Percentiles rank a stretch among this genome's conserved stretches.
These are phyloP conservation scores for Drosophila guanche DNA, from an alignment of 1,140 invertebrate species.

Conservation along the genomic window DNA sequence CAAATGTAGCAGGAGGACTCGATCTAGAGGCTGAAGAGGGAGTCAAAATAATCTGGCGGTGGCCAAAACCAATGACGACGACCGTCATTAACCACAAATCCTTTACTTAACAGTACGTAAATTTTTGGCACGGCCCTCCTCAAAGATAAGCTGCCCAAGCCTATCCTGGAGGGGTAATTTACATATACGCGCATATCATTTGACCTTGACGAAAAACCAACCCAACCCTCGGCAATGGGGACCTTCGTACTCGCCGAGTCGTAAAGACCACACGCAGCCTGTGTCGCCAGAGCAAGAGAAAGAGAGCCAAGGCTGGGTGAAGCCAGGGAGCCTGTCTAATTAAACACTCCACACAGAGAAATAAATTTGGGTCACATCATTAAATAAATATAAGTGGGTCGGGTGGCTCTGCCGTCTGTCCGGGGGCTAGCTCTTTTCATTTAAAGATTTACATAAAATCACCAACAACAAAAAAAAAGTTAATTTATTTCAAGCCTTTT, in stretches of 20 bases:
- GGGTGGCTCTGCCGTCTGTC: constrained; percentile 26
- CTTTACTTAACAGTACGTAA: constrained; percentile 81
- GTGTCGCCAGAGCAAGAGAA: constrained; percentile 44
- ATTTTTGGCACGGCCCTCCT: constrained; percentile 66
- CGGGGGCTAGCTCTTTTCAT: constrained; percentile 31
- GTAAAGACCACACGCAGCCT: constrained; percentile 59
- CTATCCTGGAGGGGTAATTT: constrained; percentile 55
- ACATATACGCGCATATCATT: constrained; percentile 72
- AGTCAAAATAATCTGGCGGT: constrained; percentile 39
- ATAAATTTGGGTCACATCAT: constrained; percentile 82
- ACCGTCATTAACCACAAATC: constrained; percentile 81
- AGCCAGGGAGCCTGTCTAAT: constrained; percentile 60
- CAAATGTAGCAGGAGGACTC: constrained; percentile 54
- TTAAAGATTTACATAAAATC: constrained; percentile 77
- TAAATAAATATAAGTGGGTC: constrained; percentile 81
- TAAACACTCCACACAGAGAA: constrained; percentile 79
- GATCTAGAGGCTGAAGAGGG: constrained; percentile 2
- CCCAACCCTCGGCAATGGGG: constrained; percentile 1
- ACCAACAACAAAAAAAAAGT: constrained; percentile 70
- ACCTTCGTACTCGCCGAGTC: constrained; percentile 47
- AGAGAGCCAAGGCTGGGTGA: too few relatives aligned
- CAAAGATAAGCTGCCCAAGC: constrained; percentile 59
- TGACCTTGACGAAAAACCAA: constrained; percentile 64
- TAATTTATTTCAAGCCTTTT: constrained; percentile 78
- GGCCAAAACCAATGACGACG: constrained; percentile 41